Base-by-base conservation (phyloP, 2,113 vertebrate species). In the Passerina amoena region DNA sequence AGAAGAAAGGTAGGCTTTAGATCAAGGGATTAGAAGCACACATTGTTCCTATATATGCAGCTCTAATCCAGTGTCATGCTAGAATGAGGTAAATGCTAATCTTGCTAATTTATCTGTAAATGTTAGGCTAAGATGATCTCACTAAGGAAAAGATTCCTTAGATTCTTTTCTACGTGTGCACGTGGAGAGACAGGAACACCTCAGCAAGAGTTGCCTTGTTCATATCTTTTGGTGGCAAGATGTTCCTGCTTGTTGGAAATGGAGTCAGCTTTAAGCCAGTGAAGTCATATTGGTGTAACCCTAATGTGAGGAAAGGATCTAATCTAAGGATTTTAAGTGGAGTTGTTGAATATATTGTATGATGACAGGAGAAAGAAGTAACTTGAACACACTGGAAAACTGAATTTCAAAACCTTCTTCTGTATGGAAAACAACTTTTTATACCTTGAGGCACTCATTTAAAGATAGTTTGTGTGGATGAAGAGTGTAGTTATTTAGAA, bases 1-100 rank as follows among this genome's bases (percentile, higher is more conserved):
- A 76, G 35, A 78, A 63, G 28, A 75, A 84, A 83, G 63, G 68
- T 37, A 90, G 68, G 56, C 82, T 88, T 25, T 28, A 75, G 76
- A 91, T 83, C 40, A 89, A 95, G 86, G 79, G 82, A 94, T 82
- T 94, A 88, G 51, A 92, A 88, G 56, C 19, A 64, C 16, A 12
- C 2, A 14, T 75, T 83, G 38, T 84, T 93, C 60, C 83, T 94
- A 73, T 56, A 60, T 64, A 56, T 75, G 80, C 82, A 75, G 30
- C 64, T 90, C 79, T 95, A 96, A 94, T 93, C 82, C 72, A 63
- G 33, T 70, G 47, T 68, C 68, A 73, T 54, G 72, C 51, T 9
- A 91, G 60, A 47, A 61, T 53, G 54, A 93, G 75, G 35, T 56
- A 90, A 90, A 44, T 28, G 27, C 66, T 71, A 75, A 51, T 84